A percentile compares a stretch with the other conserved stretches of the same genome.
These are phyloP conservation scores for Eulacestoma nigropectus DNA, from an alignment of 2,113 vertebrate species.

Conservation along the genomic window DNA sequence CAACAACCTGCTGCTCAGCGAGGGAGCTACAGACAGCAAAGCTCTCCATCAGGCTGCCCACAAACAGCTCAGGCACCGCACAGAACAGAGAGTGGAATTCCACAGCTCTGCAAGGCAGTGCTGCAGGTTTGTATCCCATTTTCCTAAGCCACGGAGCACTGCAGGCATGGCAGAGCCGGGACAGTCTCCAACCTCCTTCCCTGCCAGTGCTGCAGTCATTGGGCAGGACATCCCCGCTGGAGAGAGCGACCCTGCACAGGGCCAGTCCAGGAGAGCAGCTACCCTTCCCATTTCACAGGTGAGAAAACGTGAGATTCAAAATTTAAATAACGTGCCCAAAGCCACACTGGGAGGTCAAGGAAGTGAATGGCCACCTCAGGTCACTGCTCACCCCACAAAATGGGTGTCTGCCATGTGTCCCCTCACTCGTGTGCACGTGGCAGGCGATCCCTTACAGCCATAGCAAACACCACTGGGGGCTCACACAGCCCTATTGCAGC, in stretches of 20 bases:
- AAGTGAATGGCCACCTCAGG: background rate
- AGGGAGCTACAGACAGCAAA: background rate
- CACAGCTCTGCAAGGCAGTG: background rate
- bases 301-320: background rate
- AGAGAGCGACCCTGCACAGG: background rate
- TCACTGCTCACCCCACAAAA: background rate
- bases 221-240: background rate
- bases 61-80: background rate
- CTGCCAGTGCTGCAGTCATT: background rate
- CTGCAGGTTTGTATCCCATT: background rate
- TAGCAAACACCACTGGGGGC: background rate
- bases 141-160: background rate
- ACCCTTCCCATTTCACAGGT: background rate
- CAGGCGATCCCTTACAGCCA: background rate
- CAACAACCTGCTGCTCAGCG: background rate
- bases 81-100: background rate
- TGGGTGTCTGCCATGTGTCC: background rate
- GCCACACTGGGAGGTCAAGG: background rate
- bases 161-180: background rate
- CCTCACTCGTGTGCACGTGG: fast-evolving
- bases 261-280: background rate
- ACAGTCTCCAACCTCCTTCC: background rate
- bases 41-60: background rate
- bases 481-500: background rate
- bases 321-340: background rate